phyloP scores from a whole-genome alignment of 2,113 vertebrate species.

The Picathartes gymnocephalus region DNA sequence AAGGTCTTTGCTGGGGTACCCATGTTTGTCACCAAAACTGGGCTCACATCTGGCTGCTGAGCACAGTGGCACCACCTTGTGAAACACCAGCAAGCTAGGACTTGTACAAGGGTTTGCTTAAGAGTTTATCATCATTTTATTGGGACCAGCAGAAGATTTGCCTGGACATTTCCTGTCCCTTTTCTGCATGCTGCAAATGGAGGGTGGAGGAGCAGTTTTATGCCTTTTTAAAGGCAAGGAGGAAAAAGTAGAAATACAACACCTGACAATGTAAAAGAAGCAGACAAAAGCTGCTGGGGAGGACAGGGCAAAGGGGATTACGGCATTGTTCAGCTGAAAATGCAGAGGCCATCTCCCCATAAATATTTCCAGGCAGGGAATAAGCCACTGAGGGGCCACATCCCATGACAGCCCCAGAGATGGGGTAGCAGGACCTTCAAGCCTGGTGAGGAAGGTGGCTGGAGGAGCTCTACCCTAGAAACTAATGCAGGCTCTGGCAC shows the following conservation, averaged over 20 bases:
- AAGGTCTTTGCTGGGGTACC: neutral
- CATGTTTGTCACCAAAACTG: neutral
- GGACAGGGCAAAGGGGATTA: neutral
- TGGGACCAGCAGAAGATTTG: neutral
- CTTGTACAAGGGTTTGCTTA: neutral
- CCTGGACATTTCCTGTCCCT: neutral
- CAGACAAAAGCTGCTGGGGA: neutral
- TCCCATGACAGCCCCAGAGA: neutral
- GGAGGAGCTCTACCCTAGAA: neutral
- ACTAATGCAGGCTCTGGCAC: neutral
- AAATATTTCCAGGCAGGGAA: neutral
- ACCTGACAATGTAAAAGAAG: neutral
- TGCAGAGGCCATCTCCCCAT: neutral
- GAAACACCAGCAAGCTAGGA: neutral
- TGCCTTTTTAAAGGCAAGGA: neutral
- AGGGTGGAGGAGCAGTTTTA: neutral
- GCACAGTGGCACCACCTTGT: neutral
- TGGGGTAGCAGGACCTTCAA: neutral
- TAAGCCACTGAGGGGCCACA: neutral
- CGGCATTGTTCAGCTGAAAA: neutral
- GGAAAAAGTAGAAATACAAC: neutral
- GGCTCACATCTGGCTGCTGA: neutral
- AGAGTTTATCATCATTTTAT: neutral
- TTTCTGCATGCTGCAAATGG: fast-evolving
- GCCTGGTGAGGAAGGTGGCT: neutral